Percentiles rank a stretch among this genome's conserved stretches.
Evolutionary conservation across 2,113 vertebrate species (phyloP).

Genomic region (Rhizomys pruinosus): DNA sequence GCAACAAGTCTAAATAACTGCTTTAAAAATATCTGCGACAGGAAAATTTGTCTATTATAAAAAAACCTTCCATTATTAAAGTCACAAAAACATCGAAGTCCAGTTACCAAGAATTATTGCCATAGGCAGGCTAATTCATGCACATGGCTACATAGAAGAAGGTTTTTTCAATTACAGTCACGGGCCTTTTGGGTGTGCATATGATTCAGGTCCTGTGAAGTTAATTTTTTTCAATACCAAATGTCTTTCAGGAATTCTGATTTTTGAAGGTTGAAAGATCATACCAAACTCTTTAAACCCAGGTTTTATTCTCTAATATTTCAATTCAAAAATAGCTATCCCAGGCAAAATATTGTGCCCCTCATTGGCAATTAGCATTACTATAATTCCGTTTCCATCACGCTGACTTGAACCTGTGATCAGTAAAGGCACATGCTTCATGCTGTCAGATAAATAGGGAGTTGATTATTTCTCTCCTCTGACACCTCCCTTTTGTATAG

Average conservation of each 20-base stretch:
- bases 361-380: background rate
- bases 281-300: background rate
- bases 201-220: background rate
- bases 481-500: background rate
- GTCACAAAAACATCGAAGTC: background rate
- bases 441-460: background rate
- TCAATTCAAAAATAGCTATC: conserved; percentile 1
- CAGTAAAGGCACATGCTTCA: background rate
- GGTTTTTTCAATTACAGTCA: background rate
- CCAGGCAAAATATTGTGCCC: background rate
- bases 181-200: background rate
- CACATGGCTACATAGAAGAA: background rate
- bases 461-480: background rate
- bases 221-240: conserved; percentile 50
- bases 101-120: background rate
- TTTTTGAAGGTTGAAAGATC: conserved; percentile 21
- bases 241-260: background rate
- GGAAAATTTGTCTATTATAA: conserved; percentile 45
- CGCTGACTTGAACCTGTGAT: background rate
- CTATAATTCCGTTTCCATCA: background rate
- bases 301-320: background rate
- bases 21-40: conserved; percentile 62
- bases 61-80: conserved; percentile 47
- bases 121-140: background rate
- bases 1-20: conserved; percentile 42